Base-by-base conservation (phyloP, 1,140 invertebrate genomes). In the Nasonia longicornis region DNA sequence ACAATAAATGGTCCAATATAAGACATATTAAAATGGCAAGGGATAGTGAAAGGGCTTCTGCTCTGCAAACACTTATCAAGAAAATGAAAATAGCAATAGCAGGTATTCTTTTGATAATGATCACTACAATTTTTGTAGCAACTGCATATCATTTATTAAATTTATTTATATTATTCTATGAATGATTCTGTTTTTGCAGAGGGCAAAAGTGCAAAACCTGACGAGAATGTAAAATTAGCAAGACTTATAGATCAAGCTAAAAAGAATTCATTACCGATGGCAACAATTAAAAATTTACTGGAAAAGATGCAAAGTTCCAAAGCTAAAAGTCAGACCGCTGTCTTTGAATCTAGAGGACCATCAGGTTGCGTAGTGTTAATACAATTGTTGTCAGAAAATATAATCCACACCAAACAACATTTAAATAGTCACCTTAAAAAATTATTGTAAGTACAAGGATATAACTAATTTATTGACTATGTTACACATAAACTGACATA, bases 1-100 rank as follows among this genome's bases (percentile, higher is more conserved):
- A 95, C 86, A 94, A 93, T 35, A 95, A 96, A 89, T 95, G 95
- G 95, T 89, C 92, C 45, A 96, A 95, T 87, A 95, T 95, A 22
- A 92, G 89, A 81, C 94, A 95, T 79, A 93, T 87, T 2, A 96
- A 95, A 87, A 91, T 88, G 0, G 87, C 88, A 70, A 94, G 95
- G 82, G 95, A 95, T 89, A 84, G 83, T 1, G 86, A 93, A 85
- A 93, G 89, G 85, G 86, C 90, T 6, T 31, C 82, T 2, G 45
- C 92, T 8, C 93, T 92, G 81, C 86, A 84, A 1, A 89, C 85
- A 79, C 85, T 93, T n/a, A 83, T 88, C 0, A 85, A 89, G 10
- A 90, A 91, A 86, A 93, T 95, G 78, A 92, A 88, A 82, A 77
- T 92, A 26, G 93, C 92, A 1, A 90, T 94, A 83, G 85, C 89